Evolutionary conservation across 2,888 invertebrate genomes (phyloP).

Genomic region (Polietes domitor): DNA sequence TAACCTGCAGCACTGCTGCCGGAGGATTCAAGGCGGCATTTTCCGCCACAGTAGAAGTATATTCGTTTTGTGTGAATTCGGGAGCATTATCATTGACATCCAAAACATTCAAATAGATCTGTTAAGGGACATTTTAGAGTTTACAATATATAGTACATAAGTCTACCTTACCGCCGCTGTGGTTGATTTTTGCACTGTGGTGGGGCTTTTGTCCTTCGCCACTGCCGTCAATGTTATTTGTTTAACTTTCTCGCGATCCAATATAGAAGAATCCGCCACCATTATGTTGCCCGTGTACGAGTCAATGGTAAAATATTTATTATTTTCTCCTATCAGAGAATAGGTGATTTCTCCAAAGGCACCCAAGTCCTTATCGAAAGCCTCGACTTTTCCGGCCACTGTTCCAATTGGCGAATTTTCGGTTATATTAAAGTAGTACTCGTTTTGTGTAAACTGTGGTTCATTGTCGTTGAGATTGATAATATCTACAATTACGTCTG

Average conservation of each 20-base stretch:
- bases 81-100: constrained; percentile 96
- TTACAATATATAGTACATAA: not conserved
- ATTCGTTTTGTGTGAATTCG: constrained; percentile 88
- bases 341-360: constrained; percentile 90
- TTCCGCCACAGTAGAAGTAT: constrained; percentile 91
- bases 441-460: constrained; percentile 87
- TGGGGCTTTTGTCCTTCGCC: constrained; percentile 90
- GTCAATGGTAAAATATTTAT: constrained; percentile 88
- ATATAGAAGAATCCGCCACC: constrained; percentile 86
- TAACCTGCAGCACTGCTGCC: constrained; percentile 90
- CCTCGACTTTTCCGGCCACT: constrained; percentile 87
- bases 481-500: constrained; percentile 88
- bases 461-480: constrained; percentile 94
- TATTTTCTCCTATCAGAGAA: constrained; percentile 88
- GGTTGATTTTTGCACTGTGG: constrained; percentile 86
- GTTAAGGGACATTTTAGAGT: constrained; percentile 37
- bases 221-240: constrained; percentile 89
- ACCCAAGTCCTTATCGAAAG: constrained; percentile 90
- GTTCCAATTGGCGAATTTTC: constrained; percentile 90
- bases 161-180: constrained; percentile 85
- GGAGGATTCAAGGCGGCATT: constrained; percentile 91
- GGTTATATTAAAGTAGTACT: constrained; percentile 87
- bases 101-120: constrained; percentile 88
- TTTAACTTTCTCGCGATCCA: constrained; percentile 89
- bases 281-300: constrained; percentile 88